Conservation (phyloP, 2,113 vertebrate genomes). For the Ptychochromis oligacanthus region DNA sequence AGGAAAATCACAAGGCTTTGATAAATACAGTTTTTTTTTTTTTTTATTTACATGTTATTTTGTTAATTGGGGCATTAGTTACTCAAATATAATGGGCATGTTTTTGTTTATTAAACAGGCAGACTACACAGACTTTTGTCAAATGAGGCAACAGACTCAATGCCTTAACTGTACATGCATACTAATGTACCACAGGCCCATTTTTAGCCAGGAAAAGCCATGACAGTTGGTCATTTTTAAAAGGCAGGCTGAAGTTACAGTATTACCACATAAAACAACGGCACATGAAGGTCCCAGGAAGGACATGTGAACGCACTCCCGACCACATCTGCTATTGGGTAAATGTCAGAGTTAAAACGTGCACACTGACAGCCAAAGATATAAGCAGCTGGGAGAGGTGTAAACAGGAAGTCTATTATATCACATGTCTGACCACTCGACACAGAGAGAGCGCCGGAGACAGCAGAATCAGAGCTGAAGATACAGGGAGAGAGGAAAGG, state of each 20-base stretch:
- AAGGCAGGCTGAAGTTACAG: neutral
- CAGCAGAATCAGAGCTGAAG: neutral
- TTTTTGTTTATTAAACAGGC: neutral
- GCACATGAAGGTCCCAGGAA: neutral
- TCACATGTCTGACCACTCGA: constrained; percentile 64
- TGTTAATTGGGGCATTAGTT: neutral
- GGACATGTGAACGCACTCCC: neutral
- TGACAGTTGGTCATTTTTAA: neutral
- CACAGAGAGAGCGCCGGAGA: neutral
- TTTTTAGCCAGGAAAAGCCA: neutral
- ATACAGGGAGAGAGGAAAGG: constrained; percentile 9
- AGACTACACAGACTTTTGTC: neutral
- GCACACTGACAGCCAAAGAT: constrained; percentile 42
- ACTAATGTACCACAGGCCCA: neutral
- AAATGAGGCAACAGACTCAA: neutral
- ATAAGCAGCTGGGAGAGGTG: constrained; percentile 49
- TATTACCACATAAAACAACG: neutral
- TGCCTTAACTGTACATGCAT: neutral
- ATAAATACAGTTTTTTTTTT: neutral
- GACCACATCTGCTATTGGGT: constrained; percentile 30
- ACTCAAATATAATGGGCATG: neutral
- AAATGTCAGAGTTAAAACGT: constrained; percentile 41
- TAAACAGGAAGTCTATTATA: constrained; percentile 74
- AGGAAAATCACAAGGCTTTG: neutral
- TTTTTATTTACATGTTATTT: no score